Base-by-base conservation (phyloP, 2,888 invertebrate species). In the Caenorhabditis sp. region DNA sequence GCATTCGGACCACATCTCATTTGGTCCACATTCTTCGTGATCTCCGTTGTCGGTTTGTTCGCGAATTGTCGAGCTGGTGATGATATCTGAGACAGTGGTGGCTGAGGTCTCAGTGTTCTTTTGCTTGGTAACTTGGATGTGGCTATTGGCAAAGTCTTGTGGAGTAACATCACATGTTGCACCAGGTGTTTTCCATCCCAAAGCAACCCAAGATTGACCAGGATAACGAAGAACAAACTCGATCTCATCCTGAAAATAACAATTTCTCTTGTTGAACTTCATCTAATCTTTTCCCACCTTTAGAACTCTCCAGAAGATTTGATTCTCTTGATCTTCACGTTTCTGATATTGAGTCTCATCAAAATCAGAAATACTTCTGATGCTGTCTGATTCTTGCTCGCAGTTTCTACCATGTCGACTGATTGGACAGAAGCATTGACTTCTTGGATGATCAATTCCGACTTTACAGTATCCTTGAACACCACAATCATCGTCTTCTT, bases 221-320 rank as follows among this genome's bases (percentile, higher is more conserved):
- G 95, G 94, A n/a, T 93, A 94, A 59, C 93, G 91, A 89, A 95
- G 91, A 0, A 95, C 92, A 26, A 95, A 91, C 88, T 96, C 96
- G 27, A 96, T 90, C 89, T 96, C 95, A 63, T 84, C 80, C 31
- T 31, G 31, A 31, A 31, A 4, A 31, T 7, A 4, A 31, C 31
- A 7, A 4, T 7, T 31, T 31, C 10, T 31, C 4, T 31, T 31
- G n/a, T n/a, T n/a, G n/a, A n/a, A n/a, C n/a, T 31, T 31, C 31
- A 31, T 31, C 31, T n/a, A n/a, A n/a, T 31, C 10, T 31, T 31
- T 31, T 31, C 10, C 10, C 10, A 31, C 31, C 27, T 77, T 73
- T 56, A 81, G 58, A 20, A 95, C 91, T 61, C 93, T 91, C 94
- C 95, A 95, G 89, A 93, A 94, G 71, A 96, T 90, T 36, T 91